These are phyloP conservation scores for Meghimatium bilineatum DNA, from an alignment of 2,888 invertebrate genomes.

Conservation along the genomic window DNA sequence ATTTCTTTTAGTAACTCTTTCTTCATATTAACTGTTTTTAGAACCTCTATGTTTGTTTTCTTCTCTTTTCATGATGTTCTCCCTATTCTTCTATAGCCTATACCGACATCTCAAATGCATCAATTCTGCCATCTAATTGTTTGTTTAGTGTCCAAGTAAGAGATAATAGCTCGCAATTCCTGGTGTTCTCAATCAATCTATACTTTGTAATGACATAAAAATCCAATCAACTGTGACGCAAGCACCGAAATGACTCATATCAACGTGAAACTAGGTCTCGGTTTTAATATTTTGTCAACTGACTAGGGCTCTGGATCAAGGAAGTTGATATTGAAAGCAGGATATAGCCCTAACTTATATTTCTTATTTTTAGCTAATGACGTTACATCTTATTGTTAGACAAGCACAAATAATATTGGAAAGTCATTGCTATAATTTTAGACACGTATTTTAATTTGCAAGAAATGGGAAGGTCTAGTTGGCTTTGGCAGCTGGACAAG, in stretches of 20 bases:
- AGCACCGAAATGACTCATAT: not conserved
- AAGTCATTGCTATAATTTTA: not conserved
- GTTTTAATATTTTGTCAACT: not conserved
- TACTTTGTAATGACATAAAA: too few relatives aligned
- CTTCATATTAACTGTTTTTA: too few relatives aligned
- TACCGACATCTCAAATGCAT: too few relatives aligned
- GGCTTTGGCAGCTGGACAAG: not conserved
- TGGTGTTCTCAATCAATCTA: too few relatives aligned
- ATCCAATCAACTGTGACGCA: not conserved
- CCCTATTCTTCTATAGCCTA: not conserved
- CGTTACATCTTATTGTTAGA: not conserved
- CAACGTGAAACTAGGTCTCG: not conserved
- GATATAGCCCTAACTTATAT: not conserved
- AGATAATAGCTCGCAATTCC: too few relatives aligned
- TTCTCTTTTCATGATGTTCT: not conserved
- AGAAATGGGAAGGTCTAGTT: too few relatives aligned
- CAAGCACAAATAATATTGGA: not conserved
- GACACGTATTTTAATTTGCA: not conserved
- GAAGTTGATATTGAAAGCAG: not conserved
- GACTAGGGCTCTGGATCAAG: too few relatives aligned
- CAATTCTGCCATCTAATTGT: too few relatives aligned
- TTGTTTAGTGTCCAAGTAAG: too few relatives aligned
- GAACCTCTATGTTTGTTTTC: too few relatives aligned
- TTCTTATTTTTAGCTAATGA: not conserved
- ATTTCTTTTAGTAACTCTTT: too few relatives aligned